Evolutionary conservation across 2,113 vertebrate species (phyloP).

Genomic region (Ameiurus melas): DNA sequence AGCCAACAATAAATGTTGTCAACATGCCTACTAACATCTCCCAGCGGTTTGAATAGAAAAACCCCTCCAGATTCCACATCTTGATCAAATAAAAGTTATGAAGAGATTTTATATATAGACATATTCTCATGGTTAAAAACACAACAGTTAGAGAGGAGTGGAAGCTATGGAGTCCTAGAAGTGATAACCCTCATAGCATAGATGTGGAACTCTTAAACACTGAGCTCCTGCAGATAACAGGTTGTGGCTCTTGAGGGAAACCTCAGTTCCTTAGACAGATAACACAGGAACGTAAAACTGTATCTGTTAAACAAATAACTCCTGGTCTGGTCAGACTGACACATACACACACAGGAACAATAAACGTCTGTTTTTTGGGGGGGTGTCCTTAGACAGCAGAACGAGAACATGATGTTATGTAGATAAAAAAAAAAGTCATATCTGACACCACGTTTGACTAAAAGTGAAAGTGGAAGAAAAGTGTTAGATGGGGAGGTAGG

Average conservation of each 20-base stretch:
- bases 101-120: not conserved
- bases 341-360: not conserved
- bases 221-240: not conserved
- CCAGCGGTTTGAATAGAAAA: not conserved
- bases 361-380: not conserved
- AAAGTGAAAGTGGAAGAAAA: slow-evolving; percentile 5
- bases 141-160: not conserved
- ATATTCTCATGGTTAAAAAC: not conserved
- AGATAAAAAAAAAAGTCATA: not conserved
- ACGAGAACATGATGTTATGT: not conserved
- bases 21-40: not conserved
- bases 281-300: slow-evolving; percentile 41
- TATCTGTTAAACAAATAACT: slow-evolving; percentile 33
- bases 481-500: not conserved
- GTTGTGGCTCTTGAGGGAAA: slow-evolving; percentile 33
- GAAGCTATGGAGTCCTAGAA: not conserved
- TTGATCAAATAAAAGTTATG: not conserved
- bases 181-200: not conserved
- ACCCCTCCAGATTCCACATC: not conserved
- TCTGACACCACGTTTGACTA: not conserved
- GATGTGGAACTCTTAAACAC: not conserved
- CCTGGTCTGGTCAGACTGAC: not conserved
- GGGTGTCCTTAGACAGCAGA: not conserved
- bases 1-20: not conserved
- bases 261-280: slow-evolving; percentile 34